These are phyloP conservation scores for Tor tambroides DNA, from an alignment of 2,113 vertebrate genomes.

Conservation along the genomic window DNA sequence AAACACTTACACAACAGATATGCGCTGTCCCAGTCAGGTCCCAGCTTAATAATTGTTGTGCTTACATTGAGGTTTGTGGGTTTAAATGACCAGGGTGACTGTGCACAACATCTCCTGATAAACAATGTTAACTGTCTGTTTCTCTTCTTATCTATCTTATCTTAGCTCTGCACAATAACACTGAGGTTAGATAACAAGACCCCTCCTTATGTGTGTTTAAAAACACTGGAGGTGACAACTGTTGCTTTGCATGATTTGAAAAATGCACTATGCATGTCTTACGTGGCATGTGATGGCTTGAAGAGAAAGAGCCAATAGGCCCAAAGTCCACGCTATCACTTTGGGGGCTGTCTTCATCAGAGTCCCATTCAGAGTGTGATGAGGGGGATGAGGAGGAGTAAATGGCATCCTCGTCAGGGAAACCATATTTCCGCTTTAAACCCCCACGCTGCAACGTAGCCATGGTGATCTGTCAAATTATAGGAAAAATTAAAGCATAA, in stretches of 20 bases:
- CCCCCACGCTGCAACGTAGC: constrained; percentile 83
- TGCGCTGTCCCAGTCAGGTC: background rate
- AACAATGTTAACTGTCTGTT: constrained; percentile 8
- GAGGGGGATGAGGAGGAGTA: constrained; percentile 87
- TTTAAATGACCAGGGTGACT: background rate
- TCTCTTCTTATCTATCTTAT: constrained; percentile 48
- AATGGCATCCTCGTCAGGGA: constrained; percentile 85
- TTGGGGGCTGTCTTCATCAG: constrained; percentile 82
- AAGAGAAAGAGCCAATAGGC: background rate
- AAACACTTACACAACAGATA: constrained; percentile 19
- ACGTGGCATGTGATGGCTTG: background rate
- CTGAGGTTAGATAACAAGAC: constrained; percentile 18
- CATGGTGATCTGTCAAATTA: constrained; percentile 74
- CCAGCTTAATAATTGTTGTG: background rate
- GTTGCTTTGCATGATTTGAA: background rate
- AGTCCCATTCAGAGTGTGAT: constrained; percentile 87
- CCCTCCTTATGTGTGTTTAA: background rate
- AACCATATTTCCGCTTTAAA: constrained; percentile 93
- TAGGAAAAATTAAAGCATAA: constrained; percentile 27
- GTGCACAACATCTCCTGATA: background rate
- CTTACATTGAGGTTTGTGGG: background rate
- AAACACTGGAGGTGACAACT: background rate
- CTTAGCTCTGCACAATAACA: constrained; percentile 3
- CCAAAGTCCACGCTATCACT: constrained; percentile 74
- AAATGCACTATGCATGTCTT: constrained; percentile 10